Evolutionary conservation across 2,113 vertebrate species (phyloP), one percentile per base, ranked within the genome.

Genomic region (Melanotaenia duboulayi): DNA sequence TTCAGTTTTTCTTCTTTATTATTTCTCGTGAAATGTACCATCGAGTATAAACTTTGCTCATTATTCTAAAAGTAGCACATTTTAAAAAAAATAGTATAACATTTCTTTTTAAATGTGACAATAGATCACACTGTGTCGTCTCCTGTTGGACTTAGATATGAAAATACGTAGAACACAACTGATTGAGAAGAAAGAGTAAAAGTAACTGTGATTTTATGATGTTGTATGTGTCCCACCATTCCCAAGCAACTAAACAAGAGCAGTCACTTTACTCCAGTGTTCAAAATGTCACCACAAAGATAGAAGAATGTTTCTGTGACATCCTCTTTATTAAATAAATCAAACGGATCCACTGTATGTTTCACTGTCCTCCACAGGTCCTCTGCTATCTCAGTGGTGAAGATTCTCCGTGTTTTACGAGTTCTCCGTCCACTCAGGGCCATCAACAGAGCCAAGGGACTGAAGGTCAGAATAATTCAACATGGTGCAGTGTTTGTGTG

Each of bases 371-470:
- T 50, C 74, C 0, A 1, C 0, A 99, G 98, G 80, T 99, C 98
- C 13, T 99, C 97, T 51, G 97, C 98, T 72, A 99, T 99, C 83
- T 99, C 98, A 0, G 98, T 99, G 0, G 97, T 99, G 91, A 99
- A 99, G 94, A 99, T 99, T 76, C 94, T 99, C 37, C 95, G 98
- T 90, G 97, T 99, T 66, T 86, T 99, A 77, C 93, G 97, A 85
- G 98, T 99, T 56, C 94, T 99, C 56, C 94, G 98, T 62, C 98
- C 98, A 0, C 95, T 99, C 63, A 94, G 98, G 85, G 98, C 98
- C 66, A 99, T 99, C 91, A 99, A 99, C 94, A 95, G 98, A 95
- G 98, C 98, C 13, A 99, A 99, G 92, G 98, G 98, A 90, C 96
- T 99, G 37, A 99, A 99, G 95, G 98, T 99, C 74, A 86, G 70